Conservation (phyloP, 2,797 vertebrate species). For the Basileuterus tristriatus region DNA sequence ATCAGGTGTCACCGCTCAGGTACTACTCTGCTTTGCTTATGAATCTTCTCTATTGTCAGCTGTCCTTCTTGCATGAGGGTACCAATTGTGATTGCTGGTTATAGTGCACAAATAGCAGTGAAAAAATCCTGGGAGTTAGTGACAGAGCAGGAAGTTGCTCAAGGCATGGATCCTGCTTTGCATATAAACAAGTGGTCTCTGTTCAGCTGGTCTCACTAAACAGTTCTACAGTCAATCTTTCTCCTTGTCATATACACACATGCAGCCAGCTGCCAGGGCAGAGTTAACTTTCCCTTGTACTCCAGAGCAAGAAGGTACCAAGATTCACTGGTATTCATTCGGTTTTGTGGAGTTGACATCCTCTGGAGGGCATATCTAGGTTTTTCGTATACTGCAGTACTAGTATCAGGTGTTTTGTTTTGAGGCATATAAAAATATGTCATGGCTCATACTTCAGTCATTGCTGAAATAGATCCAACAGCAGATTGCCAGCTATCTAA, state of each 20-base stretch:
- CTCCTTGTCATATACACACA: background rate
- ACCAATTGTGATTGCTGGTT: background rate
- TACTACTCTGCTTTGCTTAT: background rate
- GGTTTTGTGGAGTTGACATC: background rate
- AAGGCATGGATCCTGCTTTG: background rate
- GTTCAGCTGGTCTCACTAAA: background rate
- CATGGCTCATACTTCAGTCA: background rate
- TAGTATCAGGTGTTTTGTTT: background rate
- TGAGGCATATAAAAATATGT: background rate
- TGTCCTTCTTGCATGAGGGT: background rate
- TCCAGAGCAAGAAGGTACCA: background rate
- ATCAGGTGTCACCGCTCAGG: background rate
- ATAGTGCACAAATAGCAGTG: background rate
- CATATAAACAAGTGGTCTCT: background rate
- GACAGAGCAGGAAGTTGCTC: background rate
- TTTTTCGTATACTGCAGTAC: background rate
- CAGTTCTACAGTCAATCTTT: background rate
- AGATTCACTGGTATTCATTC: background rate
- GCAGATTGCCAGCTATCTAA: background rate
- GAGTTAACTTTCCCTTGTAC: background rate
- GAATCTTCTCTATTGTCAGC: background rate
- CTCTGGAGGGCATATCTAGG: background rate
- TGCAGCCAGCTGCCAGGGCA: background rate
- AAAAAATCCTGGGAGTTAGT: background rate
- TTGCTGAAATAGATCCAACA: background rate